Conservation (phyloP, 2,888 invertebrate species). For the Colletes collaris region DNA sequence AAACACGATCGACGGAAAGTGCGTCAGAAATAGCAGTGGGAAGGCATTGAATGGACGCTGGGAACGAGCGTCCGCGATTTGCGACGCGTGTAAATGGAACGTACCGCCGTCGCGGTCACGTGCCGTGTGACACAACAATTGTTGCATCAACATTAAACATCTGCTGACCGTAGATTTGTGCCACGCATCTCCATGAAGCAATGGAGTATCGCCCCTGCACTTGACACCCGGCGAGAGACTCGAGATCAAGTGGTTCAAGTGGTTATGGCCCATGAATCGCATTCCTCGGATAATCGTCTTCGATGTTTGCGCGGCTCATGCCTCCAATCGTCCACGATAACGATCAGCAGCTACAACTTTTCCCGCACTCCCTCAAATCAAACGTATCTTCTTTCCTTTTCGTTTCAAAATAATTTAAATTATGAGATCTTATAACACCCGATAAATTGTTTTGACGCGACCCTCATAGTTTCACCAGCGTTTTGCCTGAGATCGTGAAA, state of each 20-base stretch:
- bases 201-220: conserved; percentile 50
- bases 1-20: neutral
- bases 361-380: too few species aligned
- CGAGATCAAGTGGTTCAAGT: conserved; percentile 60
- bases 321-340: neutral
- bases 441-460: too few species aligned
- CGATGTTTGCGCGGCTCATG: neutral
- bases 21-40: neutral
- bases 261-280: conserved; percentile 43
- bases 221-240: conserved; percentile 52
- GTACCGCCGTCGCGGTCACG: conserved; percentile 18
- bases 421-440: too few species aligned
- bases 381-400: too few species aligned
- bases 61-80: neutral
- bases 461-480: too few species aligned
- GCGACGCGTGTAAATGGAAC: conserved; percentile 2
- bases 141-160: conserved; percentile 49
- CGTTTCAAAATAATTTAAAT: too few species aligned
- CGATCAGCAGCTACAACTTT: neutral
- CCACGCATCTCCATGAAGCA: conserved; percentile 42
- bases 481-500: too few species aligned
- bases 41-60: conserved; percentile 24
- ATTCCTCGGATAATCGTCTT: conserved; percentile 47
- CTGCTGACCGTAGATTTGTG: conserved; percentile 33
- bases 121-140: conserved; percentile 19